Evolutionary conservation across 2,113 vertebrate species (phyloP), one percentile per base, ranked within the genome.

Genomic region (Clarias batrachus): DNA sequence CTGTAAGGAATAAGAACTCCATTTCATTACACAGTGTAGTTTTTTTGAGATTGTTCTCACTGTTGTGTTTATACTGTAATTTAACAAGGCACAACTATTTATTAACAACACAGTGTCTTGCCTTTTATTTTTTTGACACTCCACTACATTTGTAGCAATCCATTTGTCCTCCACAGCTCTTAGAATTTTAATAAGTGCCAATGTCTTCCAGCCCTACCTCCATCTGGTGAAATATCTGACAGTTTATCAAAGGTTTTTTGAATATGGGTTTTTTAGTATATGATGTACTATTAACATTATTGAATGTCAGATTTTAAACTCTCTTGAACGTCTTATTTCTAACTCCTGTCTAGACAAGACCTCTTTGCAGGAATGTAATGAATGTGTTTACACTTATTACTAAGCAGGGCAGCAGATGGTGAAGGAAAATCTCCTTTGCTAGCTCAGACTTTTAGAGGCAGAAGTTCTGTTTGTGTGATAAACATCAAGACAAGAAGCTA

Each of bases 141-240:
- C 57, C 68, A 77, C 68, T 78, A 77, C 82, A 68, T 85, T 63
- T 84, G 82, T 89, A 60, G n/a, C n/a, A 70, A 57, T 68, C 12
- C 21, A 59, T 70, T 82, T 83, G 54, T 74, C 52, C 57, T 87
- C 63, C 66, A 81, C 30, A 19, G 11, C 9, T 84, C 19, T 25
- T 85, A 78, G 52, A 16, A n/a, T 86, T 88, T 63, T 68, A 82
- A 57, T 41, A 73, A 48, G 89, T 86, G 85, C 85, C 84, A 71
- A 48, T 25, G 77, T 23, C 59, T 68, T 84, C n/a, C 73, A 84
- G 57, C 85, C 85, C 87, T 90, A 88, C 89, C 89, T 90, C 89
- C 23, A 82, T 77, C 63, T 65, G 78, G 76, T 83, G 60, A 68
- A 86, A 68, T 65, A 59, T 56, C 41, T 14, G 19, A 76, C n/a